Base-by-base conservation (phyloP, 2,113 vertebrate genomes). In the Neogale vison region DNA sequence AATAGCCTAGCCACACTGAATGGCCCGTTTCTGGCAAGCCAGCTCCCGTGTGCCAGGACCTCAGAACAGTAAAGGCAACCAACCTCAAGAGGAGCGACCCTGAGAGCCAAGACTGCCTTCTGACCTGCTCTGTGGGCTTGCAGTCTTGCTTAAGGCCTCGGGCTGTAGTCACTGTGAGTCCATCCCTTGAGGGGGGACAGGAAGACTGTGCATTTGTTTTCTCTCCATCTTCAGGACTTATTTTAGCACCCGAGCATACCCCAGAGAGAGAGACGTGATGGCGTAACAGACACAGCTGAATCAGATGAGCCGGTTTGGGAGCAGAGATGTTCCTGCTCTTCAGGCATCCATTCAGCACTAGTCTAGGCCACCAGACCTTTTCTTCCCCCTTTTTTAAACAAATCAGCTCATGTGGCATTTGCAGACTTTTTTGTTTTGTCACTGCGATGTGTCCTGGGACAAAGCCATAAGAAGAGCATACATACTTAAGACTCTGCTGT, bases 401-500 rank as follows among this genome's bases (percentile, higher is more conserved):
- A 34, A 79, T 79, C 21, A 87, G 57, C 50, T 96, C 90, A 79
- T 26, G 57, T 92, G 72, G 84, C 65, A 82, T 74, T 92, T 94
- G 93, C 55, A 90, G 84, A 93, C 52, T 94, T 90, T 82, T 98
- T 92, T 88, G 86, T 98, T 93, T 65, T 96, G 86, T 97, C 90
- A 92, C 88, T 92, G 98, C 97, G 57, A 80, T 94, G 47, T 94
- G 50, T 91, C 52, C 86, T 52, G 93, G 45, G 79, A 98, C 98
- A 98, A 98, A 99, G 99, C 98, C 98, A 97, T 98, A 98, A 88
- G 96, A 86, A 95, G 67, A 97, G 57, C 95, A 92, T 80, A 89
- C 57, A 69, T 69, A 80, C 94, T 97, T 98, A 98, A 39, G 80
- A 24, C 93, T 92, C 84, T 98, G 97, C 95, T 98, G 63, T 83